Evolutionary conservation across 2,888 invertebrate species (phyloP).

Genomic region (Melieria picta): DNA sequence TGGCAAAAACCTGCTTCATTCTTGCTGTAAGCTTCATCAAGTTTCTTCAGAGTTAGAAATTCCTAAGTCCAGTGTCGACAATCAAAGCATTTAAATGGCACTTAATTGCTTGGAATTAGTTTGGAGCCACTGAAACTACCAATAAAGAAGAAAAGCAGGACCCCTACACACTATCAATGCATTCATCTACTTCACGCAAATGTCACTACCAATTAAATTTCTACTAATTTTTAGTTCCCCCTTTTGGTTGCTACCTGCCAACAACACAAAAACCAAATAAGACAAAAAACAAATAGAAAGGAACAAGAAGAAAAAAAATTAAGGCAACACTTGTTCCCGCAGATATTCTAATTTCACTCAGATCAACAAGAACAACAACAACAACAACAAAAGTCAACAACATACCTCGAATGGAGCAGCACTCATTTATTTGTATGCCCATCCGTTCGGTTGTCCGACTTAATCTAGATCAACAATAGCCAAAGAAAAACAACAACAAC

Average conservation of each 20-base stretch:
- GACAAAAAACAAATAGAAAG: not conserved
- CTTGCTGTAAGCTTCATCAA: too few relatives aligned
- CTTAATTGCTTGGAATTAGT: too few relatives aligned
- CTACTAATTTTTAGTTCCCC: slow-evolving; percentile 25
- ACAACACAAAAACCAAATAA: not conserved
- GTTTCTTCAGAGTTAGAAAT: too few relatives aligned
- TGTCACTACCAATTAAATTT: slow-evolving; percentile 27
- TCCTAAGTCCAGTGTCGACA: too few relatives aligned
- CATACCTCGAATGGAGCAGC: too few relatives aligned
- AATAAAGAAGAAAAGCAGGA: too few relatives aligned
- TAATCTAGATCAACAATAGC: slow-evolving; percentile 7
- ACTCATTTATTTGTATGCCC: not conserved
- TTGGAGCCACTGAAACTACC: too few relatives aligned
- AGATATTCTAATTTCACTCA: too few relatives aligned
- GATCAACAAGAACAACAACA: not conserved
- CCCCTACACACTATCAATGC: not conserved
- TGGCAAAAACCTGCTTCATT: too few relatives aligned
- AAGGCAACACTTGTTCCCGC: too few relatives aligned
- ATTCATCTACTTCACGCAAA: slow-evolving; percentile 31
- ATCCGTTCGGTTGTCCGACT: slow-evolving; percentile 7
- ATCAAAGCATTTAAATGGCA: too few relatives aligned
- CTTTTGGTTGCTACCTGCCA: not conserved
- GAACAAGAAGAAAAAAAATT: not conserved
- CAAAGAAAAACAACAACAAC: not conserved
- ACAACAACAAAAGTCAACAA: too few relatives aligned